These are phyloP conservation scores for Vultur gryphus DNA, from an alignment of 2,797 vertebrate genomes.

Conservation along the genomic window DNA sequence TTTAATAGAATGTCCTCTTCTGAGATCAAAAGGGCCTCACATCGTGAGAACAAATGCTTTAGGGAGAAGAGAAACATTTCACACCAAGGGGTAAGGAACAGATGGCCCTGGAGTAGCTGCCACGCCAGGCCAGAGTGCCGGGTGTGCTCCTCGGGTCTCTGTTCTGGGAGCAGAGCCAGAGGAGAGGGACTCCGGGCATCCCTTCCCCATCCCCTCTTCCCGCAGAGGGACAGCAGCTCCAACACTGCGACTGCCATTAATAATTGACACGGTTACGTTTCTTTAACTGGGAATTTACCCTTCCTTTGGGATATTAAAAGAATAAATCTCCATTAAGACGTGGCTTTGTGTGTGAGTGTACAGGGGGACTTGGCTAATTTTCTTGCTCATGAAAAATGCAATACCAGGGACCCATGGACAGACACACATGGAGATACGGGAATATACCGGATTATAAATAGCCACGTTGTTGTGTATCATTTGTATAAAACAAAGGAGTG, in stretches of 20 bases:
- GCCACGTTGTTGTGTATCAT: accelerated
- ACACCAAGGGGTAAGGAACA: constrained; percentile 75
- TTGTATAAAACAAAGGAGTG: background rate
- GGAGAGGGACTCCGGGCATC: background rate
- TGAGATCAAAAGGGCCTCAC: constrained; percentile 76
- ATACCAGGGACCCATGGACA: background rate
- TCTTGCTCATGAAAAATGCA: background rate
- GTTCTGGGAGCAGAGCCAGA: background rate
- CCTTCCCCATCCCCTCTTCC: background rate
- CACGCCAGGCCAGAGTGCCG: background rate
- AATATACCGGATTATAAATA: background rate
- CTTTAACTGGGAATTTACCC: constrained; percentile 1
- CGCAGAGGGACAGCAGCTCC: background rate
- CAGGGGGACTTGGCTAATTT: background rate
- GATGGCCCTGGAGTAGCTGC: constrained; percentile 63
- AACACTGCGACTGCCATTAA: background rate
- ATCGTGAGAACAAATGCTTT: constrained; percentile 76
- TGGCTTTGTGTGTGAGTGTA: background rate
- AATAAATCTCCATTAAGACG: constrained; percentile 14
- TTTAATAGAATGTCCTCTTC: constrained; percentile 5
- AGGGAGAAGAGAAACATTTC: constrained; percentile 69
- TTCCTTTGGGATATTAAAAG: constrained; percentile 38
- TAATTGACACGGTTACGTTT: background rate
- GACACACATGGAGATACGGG: background rate
- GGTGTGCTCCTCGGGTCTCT: background rate